phyloP scores from a whole-genome alignment of 2,797 vertebrate species.

The Falco concolor region DNA sequence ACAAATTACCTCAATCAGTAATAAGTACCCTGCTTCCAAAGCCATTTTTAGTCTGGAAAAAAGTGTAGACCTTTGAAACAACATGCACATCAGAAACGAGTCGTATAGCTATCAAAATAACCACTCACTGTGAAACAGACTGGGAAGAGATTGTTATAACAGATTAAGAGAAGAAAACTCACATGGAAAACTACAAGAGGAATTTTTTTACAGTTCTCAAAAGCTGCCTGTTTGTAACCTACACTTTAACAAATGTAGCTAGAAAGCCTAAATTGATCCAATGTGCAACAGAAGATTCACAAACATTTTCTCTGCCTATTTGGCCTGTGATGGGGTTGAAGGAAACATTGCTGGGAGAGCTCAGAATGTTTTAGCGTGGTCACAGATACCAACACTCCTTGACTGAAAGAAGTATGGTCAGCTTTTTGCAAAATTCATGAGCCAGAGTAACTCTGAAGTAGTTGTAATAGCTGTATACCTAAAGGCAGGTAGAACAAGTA shows the following conservation, averaged over 20 bases:
- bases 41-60: neutral
- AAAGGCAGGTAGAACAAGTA: neutral
- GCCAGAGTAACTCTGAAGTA: neutral
- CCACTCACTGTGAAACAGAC: neutral
- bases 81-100: neutral
- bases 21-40: neutral
- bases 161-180: neutral
- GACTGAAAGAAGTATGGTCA: neutral
- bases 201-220: neutral
- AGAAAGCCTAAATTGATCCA: neutral
- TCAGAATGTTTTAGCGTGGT: neutral
- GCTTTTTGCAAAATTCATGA: neutral
- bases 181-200: neutral
- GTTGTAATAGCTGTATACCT: neutral
- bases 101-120: neutral
- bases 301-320: neutral
- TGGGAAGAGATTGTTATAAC: neutral
- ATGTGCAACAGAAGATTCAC: neutral
- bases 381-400: neutral
- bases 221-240: neutral
- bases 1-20: neutral
- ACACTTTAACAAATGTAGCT: neutral
- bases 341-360: neutral
- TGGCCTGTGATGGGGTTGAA: neutral
- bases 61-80: neutral